Conservation (phyloP, 2,113 vertebrate genomes). For the Callocephalon fimbriatum region DNA sequence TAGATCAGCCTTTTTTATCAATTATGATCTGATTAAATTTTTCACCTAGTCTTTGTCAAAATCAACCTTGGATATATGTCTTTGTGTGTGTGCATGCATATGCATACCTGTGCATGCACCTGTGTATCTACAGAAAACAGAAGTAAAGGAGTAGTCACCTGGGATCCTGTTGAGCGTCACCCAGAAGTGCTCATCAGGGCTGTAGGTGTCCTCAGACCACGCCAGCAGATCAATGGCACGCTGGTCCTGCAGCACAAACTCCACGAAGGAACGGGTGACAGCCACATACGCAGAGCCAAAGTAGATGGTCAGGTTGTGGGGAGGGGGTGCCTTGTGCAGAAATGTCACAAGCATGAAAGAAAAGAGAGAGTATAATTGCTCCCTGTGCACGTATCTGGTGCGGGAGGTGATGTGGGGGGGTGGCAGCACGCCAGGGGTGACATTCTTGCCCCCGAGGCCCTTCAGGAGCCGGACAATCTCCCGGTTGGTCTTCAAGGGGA, state of each 20-base stretch:
- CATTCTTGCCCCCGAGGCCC: constrained; percentile 23
- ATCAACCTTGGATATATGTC: background rate
- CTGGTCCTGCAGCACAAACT: constrained; percentile 37
- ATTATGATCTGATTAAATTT: background rate
- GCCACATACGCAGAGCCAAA: constrained; percentile 66
- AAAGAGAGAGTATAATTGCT: too few relatives aligned
- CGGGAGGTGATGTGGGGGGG: background rate
- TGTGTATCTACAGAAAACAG: background rate
- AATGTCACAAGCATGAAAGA: too few relatives aligned
- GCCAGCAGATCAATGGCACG: background rate
- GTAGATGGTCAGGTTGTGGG: constrained; percentile 58
- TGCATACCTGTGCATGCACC: too few relatives aligned
- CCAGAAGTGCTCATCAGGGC: constrained; percentile 79
- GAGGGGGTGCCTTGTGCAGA: background rate
- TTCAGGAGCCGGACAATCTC: constrained; percentile 70
- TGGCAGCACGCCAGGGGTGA: constrained; percentile 61
- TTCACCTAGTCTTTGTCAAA: background rate
- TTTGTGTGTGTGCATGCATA: rapidly evolving
- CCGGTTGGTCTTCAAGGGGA: constrained; percentile 73
- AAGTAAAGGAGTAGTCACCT: constrained; percentile 32
- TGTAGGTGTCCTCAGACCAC: constrained; percentile 75
- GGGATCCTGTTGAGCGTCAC: constrained; percentile 76
- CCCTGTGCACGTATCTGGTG: constrained; percentile 43
- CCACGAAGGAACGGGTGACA: constrained; percentile 17
- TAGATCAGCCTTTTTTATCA: background rate